These are phyloP conservation scores for Automeris io DNA, from an alignment of 2,888 invertebrate species.

Conservation along the genomic window DNA sequence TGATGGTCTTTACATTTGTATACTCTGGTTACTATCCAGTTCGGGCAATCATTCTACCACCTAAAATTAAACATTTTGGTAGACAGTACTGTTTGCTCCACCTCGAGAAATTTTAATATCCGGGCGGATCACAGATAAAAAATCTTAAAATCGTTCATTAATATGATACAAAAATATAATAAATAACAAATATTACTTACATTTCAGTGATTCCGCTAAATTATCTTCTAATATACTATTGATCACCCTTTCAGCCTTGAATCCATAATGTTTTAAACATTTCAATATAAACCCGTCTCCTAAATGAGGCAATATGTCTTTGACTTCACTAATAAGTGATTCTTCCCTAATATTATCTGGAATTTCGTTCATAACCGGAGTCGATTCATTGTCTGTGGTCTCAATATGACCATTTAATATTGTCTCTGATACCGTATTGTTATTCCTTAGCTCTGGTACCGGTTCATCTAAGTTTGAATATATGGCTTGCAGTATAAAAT, in stretches of 20 bases:
- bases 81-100: neutral
- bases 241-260: constrained; percentile 85
- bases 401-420: constrained; percentile 42
- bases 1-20: too few species aligned
- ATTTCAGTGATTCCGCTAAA: constrained; percentile 49
- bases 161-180: too few species aligned
- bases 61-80: constrained; percentile 8
- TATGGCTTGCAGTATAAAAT: constrained; percentile 73
- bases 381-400: constrained; percentile 22
- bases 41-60: too few species aligned
- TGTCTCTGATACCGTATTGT: constrained; percentile 16
- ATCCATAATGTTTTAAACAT: constrained; percentile 86
- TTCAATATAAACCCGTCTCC: constrained; percentile 86
- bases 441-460: constrained; percentile 28
- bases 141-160: too few species aligned
- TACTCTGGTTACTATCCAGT: too few species aligned
- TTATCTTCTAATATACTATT: constrained; percentile 88
- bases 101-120: too few species aligned
- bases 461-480: constrained; percentile 64
- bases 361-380: constrained; percentile 41
- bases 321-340: constrained; percentile 79
- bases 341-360: constrained; percentile 60
- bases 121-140: too few species aligned
- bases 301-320: constrained; percentile 87
- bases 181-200: constrained; percentile 28